phyloP scores from a whole-genome alignment of 2,888 invertebrate genomes.

The Caenorhabditis becei region DNA sequence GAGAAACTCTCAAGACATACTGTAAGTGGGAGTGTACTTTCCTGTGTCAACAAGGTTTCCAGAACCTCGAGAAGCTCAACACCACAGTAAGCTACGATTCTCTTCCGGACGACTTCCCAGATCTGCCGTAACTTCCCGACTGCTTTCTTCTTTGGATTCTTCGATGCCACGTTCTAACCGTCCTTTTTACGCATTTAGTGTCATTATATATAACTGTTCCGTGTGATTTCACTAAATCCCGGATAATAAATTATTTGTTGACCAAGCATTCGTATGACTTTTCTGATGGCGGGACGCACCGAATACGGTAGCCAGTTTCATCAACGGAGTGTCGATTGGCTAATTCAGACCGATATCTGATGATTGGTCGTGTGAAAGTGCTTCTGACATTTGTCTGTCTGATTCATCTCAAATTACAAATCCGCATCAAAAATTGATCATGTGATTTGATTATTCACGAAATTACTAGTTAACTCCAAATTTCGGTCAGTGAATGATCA shows the following conservation, averaged over 20 bases:
- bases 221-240: too few relatives aligned
- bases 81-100: not conserved
- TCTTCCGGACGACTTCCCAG: conserved; percentile 23
- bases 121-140: not conserved
- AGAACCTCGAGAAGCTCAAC: conserved; percentile 15
- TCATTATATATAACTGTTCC: too few relatives aligned
- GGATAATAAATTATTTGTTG: not conserved
- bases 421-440: too few relatives aligned
- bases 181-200: too few relatives aligned
- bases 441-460: too few relatives aligned
- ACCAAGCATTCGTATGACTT: too few relatives aligned
- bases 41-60: not conserved
- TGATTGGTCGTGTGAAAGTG: conserved; percentile 8
- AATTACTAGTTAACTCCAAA: too few relatives aligned
- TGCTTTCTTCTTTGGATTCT: too few relatives aligned
- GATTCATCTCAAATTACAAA: not conserved
- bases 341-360: not conserved
- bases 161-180: too few relatives aligned
- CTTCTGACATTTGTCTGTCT: conserved; percentile 17
- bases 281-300: too few relatives aligned
- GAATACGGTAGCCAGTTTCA: too few relatives aligned
- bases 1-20: conserved; percentile 6
- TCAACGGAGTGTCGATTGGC: not conserved
- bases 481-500: not conserved
- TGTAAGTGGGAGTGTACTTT: not conserved